Percentiles rank a stretch among this genome's conserved stretches.
Evolutionary conservation across 2,797 vertebrate genomes (phyloP).

Genomic region (Myiothlypis chrysogaster): DNA sequence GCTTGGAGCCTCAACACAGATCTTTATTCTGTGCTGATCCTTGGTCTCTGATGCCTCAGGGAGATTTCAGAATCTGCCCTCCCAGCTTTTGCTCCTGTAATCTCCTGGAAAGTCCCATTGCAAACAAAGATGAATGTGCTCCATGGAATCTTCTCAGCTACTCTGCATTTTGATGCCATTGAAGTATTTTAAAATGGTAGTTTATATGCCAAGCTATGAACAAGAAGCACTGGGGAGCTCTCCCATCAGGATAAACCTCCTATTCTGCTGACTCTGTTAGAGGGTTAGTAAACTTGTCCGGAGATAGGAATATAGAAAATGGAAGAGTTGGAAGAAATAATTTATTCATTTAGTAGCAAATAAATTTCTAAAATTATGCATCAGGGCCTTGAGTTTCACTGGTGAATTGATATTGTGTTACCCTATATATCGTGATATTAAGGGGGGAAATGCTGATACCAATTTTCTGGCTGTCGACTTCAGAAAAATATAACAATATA

Average conservation of each 20-base stretch:
- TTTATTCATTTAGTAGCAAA: neutral
- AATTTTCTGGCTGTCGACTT: neutral
- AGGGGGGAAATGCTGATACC: neutral
- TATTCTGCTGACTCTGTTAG: neutral
- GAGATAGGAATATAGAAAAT: neutral
- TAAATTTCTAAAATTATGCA: neutral
- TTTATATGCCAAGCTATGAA: neutral
- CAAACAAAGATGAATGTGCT: neutral
- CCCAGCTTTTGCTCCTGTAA: neutral
- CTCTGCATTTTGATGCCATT: neutral
- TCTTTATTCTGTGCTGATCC: neutral
- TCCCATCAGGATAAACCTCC: neutral
- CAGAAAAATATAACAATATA: neutral
- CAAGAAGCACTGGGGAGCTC: neutral
- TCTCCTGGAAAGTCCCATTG: neutral
- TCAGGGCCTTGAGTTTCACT: neutral
- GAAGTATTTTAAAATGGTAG: neutral
- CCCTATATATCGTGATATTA: neutral
- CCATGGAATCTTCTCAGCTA: neutral
- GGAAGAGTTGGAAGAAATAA: neutral
- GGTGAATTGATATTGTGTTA: neutral
- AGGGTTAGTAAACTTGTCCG: neutral
- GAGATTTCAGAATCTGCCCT: neutral
- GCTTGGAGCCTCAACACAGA: neutral
- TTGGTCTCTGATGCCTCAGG: neutral